Conservation (phyloP, 2,888 invertebrate genomes). For the Parnassius apollo region DNA sequence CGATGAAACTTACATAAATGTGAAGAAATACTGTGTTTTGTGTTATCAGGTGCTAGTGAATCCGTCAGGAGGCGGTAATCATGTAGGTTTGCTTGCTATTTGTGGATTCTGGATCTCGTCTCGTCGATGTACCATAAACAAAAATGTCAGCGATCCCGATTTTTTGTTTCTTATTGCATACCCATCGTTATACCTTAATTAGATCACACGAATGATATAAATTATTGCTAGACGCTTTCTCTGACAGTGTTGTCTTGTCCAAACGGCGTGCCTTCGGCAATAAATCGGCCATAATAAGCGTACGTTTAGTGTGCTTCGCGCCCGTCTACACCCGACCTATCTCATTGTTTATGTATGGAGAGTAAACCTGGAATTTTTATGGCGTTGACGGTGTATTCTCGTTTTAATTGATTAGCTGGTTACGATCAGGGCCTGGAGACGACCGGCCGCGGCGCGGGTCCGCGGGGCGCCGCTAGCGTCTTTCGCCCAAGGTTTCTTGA, state of each 20-base stretch:
- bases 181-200: constrained; percentile 75
- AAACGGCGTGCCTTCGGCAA: constrained; percentile 59
- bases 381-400: constrained; percentile 60
- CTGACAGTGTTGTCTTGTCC: constrained; percentile 50
- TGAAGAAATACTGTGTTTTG: constrained; percentile 74
- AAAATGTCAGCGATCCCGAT: constrained; percentile 82
- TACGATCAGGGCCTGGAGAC: constrained; percentile 44
- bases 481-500: constrained; percentile 66
- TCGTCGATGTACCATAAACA: constrained; percentile 80
- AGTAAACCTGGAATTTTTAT: constrained; percentile 76
- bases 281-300: constrained; percentile 77
- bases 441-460: constrained; percentile 45
- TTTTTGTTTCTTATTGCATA: constrained; percentile 80
- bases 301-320: constrained; percentile 74
- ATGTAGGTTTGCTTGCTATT: constrained; percentile 79
- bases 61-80: constrained; percentile 80
- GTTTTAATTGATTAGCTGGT: constrained; percentile 62
- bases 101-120: constrained; percentile 79
- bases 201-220: constrained; percentile 78
- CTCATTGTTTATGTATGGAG: constrained; percentile 82
- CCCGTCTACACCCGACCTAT: constrained; percentile 77
- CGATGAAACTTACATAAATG: constrained; percentile 78
- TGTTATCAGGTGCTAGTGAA: constrained; percentile 78
- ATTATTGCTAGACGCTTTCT: constrained; percentile 73
- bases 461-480: constrained; percentile 54